Evolutionary conservation across 2,113 vertebrate species (phyloP).

Genomic region (Pseudois nayaur): DNA sequence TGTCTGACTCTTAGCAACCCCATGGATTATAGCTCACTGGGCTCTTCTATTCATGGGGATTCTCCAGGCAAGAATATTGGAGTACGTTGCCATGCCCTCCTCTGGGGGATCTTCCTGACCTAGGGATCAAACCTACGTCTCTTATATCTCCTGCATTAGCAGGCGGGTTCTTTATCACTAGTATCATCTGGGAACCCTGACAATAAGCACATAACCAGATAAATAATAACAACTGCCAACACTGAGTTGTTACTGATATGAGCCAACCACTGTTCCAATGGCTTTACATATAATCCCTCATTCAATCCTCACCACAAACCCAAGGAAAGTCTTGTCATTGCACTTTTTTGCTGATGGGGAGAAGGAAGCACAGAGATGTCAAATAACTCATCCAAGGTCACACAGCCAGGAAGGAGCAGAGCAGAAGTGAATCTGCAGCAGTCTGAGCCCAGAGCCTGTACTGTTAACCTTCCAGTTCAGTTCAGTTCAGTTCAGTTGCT

Average conservation of each 20-base stretch:
- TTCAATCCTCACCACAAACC: neutral
- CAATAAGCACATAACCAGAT: neutral
- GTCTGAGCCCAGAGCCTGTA: neutral
- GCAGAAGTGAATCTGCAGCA: neutral
- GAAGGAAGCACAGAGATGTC: neutral
- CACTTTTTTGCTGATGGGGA: neutral
- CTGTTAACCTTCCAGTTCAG: neutral
- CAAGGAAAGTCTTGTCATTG: neutral
- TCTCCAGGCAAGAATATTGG: neutral
- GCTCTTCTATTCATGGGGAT: neutral
- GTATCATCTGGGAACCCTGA: neutral
- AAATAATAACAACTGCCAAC: neutral
- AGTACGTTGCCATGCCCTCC: neutral
- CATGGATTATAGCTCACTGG: neutral
- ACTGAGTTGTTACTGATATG: neutral
- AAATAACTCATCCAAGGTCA: neutral
- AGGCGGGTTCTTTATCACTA: neutral
- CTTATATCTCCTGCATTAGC: neutral
- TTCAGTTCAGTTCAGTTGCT: neutral
- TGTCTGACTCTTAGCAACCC: neutral
- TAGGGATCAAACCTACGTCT: neutral
- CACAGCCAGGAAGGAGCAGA: neutral
- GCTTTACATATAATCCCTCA: neutral
- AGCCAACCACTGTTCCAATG: neutral
- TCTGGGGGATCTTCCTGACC: neutral